These are phyloP conservation scores for Cyprinodon variegatus DNA, from an alignment of 2,113 vertebrate genomes.

Conservation along the genomic window DNA sequence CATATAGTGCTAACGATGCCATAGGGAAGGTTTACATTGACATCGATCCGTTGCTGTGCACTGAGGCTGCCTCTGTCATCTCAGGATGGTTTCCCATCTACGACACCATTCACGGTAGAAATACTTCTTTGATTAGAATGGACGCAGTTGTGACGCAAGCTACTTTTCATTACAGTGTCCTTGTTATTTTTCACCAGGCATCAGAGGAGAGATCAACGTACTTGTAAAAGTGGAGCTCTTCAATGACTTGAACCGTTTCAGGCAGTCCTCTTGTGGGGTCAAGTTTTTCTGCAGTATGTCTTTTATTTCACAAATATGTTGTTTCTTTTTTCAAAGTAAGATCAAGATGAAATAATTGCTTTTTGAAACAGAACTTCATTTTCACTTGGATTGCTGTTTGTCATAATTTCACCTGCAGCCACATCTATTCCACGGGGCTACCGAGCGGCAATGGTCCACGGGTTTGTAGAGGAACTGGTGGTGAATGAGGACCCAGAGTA, in stretches of 20 bases:
- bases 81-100: conserved; percentile 99
- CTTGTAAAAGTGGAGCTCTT: conserved; percentile 98
- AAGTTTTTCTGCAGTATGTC: conserved; percentile 99
- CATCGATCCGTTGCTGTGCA: conserved; percentile 94
- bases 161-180: not conserved
- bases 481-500: conserved; percentile 99
- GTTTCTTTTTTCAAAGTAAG: not conserved
- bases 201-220: conserved; percentile 96
- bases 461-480: conserved; percentile 98
- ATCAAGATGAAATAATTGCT: not conserved
- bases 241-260: conserved; percentile 96
- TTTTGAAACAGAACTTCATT: not conserved
- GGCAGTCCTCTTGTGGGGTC: conserved; percentile 97
- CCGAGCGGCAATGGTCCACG: conserved; percentile 90
- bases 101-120: conserved; percentile 96
- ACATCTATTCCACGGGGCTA: conserved; percentile 94
- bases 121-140: not conserved
- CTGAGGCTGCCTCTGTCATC: conserved; percentile 95
- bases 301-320: conserved; percentile 10
- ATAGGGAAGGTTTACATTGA: conserved; percentile 99
- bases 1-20: conserved; percentile 98
- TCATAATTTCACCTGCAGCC: conserved; percentile 74
- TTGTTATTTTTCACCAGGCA: conserved; percentile 80
- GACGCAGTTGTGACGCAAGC: not conserved
- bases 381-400: not conserved